Percentiles rank a stretch among this genome's conserved stretches.
These are phyloP conservation scores for Anguilla anguilla DNA, from an alignment of 2,797 vertebrate species.

Conservation along the genomic window DNA sequence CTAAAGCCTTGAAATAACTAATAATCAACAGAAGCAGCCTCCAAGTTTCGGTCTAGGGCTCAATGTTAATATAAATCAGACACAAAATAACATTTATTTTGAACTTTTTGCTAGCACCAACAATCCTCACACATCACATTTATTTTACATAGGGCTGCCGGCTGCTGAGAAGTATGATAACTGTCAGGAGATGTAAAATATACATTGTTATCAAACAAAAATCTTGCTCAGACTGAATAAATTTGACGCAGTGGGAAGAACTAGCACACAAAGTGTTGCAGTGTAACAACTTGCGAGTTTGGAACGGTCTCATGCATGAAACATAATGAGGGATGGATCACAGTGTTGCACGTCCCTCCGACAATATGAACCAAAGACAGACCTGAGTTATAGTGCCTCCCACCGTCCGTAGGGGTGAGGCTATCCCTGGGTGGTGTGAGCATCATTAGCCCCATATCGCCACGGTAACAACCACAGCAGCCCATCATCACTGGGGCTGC, in stretches of 20 bases:
- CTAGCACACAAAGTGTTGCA: background rate
- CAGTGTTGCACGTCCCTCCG: background rate
- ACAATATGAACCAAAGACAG: background rate
- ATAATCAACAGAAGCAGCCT: background rate
- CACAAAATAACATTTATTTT: background rate
- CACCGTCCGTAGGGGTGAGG: background rate
- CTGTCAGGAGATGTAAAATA: background rate
- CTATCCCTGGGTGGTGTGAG: slow-evolving; percentile 33
- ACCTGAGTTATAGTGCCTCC: background rate
- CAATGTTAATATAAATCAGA: background rate
- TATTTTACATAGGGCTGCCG: background rate
- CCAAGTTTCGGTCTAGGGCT: background rate
- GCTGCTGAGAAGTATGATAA: background rate
- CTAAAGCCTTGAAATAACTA: background rate
- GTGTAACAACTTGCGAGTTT: background rate
- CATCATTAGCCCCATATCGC: slow-evolving; percentile 49
- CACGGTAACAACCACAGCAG: slow-evolving; percentile 43
- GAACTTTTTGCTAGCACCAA: background rate
- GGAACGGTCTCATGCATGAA: background rate
- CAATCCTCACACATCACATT: background rate
- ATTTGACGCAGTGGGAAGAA: background rate
- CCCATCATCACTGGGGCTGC: slow-evolving; percentile 29
- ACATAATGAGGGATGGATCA: background rate
- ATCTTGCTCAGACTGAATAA: slow-evolving; percentile 3
- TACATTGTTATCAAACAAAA: background rate